phyloP scores from a whole-genome alignment of 2,888 invertebrate species.

The Coelopa pilipes region DNA sequence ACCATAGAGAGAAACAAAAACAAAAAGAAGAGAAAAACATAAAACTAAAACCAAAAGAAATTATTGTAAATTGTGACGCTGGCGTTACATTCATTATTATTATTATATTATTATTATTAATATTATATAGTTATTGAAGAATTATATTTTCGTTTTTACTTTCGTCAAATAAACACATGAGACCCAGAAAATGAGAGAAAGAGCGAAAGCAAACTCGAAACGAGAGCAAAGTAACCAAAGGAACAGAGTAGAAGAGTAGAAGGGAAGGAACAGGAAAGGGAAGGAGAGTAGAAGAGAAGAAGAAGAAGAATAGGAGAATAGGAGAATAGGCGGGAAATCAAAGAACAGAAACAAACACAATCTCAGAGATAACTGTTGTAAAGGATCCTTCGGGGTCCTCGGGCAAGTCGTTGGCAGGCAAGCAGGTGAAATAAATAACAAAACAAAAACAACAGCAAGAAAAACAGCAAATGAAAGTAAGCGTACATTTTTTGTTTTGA shows the following conservation, averaged over 20 bases:
- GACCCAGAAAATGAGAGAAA: not conserved
- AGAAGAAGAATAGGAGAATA: not conserved
- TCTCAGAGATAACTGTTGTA: conserved; percentile 14
- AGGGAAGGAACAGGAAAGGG: too few relatives aligned
- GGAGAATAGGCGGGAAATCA: not conserved
- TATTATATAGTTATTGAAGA: conserved; percentile 20
- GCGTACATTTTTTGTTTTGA: conserved; percentile 28
- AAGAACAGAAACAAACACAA: not conserved
- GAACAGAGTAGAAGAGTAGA: not conserved
- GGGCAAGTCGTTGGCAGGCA: too few relatives aligned
- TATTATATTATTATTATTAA: conserved; percentile 47
- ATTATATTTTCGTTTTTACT: conserved; percentile 27
- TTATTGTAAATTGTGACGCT: conserved; percentile 45
- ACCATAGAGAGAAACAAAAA: too few relatives aligned
- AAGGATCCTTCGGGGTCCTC: conserved; percentile 6
- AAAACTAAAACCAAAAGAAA: conserved; percentile 37
- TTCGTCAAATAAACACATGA: conserved; percentile 20
- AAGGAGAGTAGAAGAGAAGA: not conserved
- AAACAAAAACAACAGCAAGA: conserved; percentile 18
- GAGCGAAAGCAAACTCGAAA: not conserved
- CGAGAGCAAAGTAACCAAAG: not conserved
- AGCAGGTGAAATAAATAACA: conserved; percentile 2
- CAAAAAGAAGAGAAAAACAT: conserved; percentile 20
- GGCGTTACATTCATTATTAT: conserved; percentile 51
- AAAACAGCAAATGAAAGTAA: conserved; percentile 23